Evolutionary conservation across 2,113 vertebrate species (phyloP).

Genomic region (Alosa alosa): DNA sequence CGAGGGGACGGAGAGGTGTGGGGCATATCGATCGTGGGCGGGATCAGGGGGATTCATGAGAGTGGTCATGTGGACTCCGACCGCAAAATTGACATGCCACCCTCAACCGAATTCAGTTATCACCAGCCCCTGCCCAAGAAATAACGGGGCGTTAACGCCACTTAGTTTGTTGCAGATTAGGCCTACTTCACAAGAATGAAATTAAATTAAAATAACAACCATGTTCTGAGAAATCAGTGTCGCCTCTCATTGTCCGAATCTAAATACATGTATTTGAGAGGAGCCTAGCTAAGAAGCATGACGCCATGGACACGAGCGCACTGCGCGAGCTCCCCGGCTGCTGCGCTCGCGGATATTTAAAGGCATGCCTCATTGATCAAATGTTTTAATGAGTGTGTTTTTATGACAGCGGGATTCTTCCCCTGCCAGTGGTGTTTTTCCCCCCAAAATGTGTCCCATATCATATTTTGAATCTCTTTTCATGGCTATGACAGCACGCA

Average conservation of each 20-base stretch:
- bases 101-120: too few relatives aligned
- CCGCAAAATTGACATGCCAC: too few relatives aligned
- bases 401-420: background rate
- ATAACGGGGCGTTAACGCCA: too few relatives aligned
- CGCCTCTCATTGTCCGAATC: too few relatives aligned
- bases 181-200: too few relatives aligned
- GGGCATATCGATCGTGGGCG: conserved; percentile 62
- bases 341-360: background rate
- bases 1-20: conserved; percentile 44
- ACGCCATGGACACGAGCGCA: background rate
- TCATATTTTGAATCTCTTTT: background rate
- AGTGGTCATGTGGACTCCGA: conserved; percentile 52
- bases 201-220: too few relatives aligned
- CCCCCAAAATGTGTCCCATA: background rate
- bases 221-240: too few relatives aligned
- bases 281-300: too few relatives aligned
- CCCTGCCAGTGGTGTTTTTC: background rate
- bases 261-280: background rate
- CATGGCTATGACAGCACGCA: background rate
- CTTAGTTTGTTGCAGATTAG: too few relatives aligned
- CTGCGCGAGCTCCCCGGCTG: background rate
- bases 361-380: background rate
- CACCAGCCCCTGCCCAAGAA: too few relatives aligned
- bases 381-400: conserved; percentile 11
- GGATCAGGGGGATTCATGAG: conserved; percentile 53